These are phyloP conservation scores for Dipodomys merriami DNA, from an alignment of 2,113 vertebrate species.

Conservation along the genomic window DNA sequence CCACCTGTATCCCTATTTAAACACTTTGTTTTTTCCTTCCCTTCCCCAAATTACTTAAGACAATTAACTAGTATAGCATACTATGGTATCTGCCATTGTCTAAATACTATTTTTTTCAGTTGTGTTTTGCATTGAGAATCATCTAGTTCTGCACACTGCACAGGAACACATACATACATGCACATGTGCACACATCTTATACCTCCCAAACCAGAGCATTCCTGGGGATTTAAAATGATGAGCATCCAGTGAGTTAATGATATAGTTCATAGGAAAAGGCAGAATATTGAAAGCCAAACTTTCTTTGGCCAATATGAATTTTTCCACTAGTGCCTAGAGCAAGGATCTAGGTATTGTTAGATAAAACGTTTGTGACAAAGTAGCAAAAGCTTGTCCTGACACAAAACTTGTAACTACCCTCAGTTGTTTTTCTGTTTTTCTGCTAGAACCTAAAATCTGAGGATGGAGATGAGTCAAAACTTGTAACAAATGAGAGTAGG, in stretches of 20 bases:
- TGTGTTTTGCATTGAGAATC: not conserved
- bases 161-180: not conserved
- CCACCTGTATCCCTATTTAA: too few relatives aligned
- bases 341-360: not conserved
- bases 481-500: not conserved
- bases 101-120: constrained; percentile 29
- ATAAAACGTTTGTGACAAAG: not conserved
- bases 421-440: not conserved
- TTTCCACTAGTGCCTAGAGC: constrained; percentile 2
- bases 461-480: not conserved
- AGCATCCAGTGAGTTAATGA: not conserved
- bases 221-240: constrained; percentile 22
- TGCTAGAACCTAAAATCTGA: not conserved
- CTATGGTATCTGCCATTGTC: not conserved
- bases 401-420: not conserved
- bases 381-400: not conserved
- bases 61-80: not conserved
- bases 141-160: constrained; percentile 27
- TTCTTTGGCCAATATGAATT: constrained; percentile 45
- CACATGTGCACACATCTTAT: too few relatives aligned
- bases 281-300: not conserved
- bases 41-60: not conserved
- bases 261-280: not conserved
- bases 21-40: too few relatives aligned
- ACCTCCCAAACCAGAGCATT: not conserved